Evolutionary conservation across 2,113 vertebrate species (phyloP), one percentile per base, ranked within the genome.

Genomic region (Saguinus imperator): DNA sequence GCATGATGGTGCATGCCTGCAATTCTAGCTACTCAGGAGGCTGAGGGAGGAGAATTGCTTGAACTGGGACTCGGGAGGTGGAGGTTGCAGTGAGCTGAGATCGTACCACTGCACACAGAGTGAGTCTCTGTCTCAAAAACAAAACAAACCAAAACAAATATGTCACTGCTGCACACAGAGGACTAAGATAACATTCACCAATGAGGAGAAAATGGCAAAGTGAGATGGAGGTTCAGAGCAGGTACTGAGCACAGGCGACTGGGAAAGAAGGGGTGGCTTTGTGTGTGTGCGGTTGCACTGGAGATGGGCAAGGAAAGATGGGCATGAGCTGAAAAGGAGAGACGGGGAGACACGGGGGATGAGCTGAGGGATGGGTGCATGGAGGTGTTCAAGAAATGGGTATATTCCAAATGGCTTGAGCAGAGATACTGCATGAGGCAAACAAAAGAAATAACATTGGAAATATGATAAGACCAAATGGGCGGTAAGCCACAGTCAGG

Each of bases 321-420:
- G 23, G 43, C 17, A 52, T 58, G 68, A 58, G 29, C 16, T 87
- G 35, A 50, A 52, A 5, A 11, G 66, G 35, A 50, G 72, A 84
- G 35, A 84, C 21, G 9, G 35, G 35, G 13, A 52, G 48, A 23
- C 9, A 17, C 14, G 72, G 2, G 32, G 9, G 23, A 17, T 6
- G 1, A 68, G 8, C 16, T 57, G 18, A 5, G 25, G 48, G 8
- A 32, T n/a, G 23, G 17, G n/a, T 9, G 23, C 7, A 2, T 3
- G 4, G 48, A 7, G 45, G 23, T 4, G 11, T 66, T 57, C 5
- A 86, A 75, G 66, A 85, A 85, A 35, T n/a, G 29, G 35, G 17
- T 79, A 50, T 21, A 40, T 29, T 77, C 61, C 35, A 20, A 20
- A 57, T n/a, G 27, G 66, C 50, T 21, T 1, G 37, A 50, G 55